Percentiles rank a stretch among this genome's conserved stretches.
Evolutionary conservation across 2,888 invertebrate species (phyloP).

Genomic region (Eubasilissa splendida): DNA sequence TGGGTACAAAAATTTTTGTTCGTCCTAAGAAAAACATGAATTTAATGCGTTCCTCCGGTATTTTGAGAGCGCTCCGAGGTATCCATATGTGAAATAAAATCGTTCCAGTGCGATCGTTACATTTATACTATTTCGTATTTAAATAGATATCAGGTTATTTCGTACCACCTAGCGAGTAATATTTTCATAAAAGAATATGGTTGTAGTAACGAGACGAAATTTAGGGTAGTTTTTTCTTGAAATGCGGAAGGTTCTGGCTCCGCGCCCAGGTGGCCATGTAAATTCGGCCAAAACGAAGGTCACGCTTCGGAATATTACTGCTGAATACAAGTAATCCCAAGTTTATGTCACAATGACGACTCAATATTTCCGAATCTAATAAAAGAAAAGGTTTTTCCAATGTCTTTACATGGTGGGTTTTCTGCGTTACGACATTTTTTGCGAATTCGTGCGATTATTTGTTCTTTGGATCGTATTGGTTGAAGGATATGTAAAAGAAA

Average conservation of each 20-base stretch:
- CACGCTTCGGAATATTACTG: neutral
- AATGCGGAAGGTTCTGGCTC: neutral
- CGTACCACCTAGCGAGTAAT: neutral
- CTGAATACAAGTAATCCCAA: neutral
- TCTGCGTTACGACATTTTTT: too few species aligned
- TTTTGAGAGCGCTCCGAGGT: too few species aligned
- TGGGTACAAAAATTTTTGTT: too few species aligned
- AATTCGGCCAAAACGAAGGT: neutral
- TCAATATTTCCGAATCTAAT: neutral
- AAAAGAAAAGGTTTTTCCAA: neutral
- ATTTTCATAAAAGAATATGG: conserved; percentile 5
- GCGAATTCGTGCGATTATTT: too few species aligned
- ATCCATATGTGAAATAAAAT: too few species aligned
- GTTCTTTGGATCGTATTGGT: too few species aligned
- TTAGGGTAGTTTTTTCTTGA: neutral
- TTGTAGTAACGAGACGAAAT: neutral
- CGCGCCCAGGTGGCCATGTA: neutral
- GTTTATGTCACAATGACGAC: conserved; percentile 1
- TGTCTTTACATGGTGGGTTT: neutral
- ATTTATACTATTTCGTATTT: neutral
- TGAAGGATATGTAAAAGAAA: too few species aligned
- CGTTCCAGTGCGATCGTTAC: neutral
- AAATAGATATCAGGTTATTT: neutral
- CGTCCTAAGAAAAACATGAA: too few species aligned
- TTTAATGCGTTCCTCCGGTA: too few species aligned